Evolutionary conservation across 2,797 vertebrate species (phyloP).

Genomic region (Hemitrygon akajei): DNA sequence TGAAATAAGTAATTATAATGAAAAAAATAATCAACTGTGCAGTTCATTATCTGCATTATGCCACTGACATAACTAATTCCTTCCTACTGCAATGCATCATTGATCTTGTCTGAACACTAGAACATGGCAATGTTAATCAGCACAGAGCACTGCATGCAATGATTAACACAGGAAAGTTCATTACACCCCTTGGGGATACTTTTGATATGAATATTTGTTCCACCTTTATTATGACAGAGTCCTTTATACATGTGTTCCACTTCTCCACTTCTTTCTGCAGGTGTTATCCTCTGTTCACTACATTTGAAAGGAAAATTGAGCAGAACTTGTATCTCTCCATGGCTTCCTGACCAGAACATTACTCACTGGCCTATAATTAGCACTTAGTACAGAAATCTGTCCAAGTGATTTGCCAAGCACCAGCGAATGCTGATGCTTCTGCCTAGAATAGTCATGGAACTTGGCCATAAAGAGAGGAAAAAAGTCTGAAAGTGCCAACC

Average conservation of each 20-base stretch:
- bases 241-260: background rate
- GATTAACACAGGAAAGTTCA: background rate
- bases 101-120: background rate
- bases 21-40: background rate
- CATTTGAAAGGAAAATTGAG: no score
- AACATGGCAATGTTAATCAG: background rate
- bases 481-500: background rate
- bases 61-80: background rate
- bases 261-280: background rate
- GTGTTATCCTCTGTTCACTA: background rate
- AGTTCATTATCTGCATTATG: background rate
- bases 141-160: background rate
- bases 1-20: background rate
- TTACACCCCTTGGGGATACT: background rate
- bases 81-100: background rate
- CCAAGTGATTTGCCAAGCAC: background rate
- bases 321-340: background rate
- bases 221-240: background rate
- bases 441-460: background rate
- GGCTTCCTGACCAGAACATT: background rate
- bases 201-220: background rate
- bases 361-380: background rate
- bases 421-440: background rate
- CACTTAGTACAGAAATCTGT: background rate
- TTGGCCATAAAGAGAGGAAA: background rate